Conservation (phyloP, 2,888 invertebrate genomes). For the Polydrusus pterygomalis region DNA sequence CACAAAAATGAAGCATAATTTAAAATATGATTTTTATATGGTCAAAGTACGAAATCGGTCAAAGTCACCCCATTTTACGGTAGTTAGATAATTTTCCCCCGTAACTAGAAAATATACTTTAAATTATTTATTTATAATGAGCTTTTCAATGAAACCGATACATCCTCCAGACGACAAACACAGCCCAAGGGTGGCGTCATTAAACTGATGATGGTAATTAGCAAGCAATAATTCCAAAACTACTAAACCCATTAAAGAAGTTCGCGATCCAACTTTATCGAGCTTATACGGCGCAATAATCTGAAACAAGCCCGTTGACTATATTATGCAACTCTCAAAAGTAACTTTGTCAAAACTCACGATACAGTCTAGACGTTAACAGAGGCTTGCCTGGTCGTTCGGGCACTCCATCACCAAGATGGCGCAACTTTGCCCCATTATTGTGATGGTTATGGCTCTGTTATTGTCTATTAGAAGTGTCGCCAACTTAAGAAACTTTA, state of each 20-base stretch:
- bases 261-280: slow-evolving; percentile 10
- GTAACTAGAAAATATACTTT: no score
- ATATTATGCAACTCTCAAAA: slow-evolving; percentile 46
- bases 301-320: slow-evolving; percentile 26
- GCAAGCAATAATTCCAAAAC: not conserved
- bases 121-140: no score
- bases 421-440: slow-evolving; percentile 64
- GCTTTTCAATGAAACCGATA: no score
- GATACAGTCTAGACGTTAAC: slow-evolving; percentile 64
- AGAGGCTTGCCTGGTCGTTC: slow-evolving; percentile 52
- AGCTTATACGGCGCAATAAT: slow-evolving; percentile 27
- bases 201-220: not conserved
- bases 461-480: slow-evolving; percentile 64
- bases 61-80: no score
- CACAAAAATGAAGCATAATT: no score
- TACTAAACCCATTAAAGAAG: slow-evolving; percentile 20
- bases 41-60: no score
- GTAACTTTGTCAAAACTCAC: slow-evolving; percentile 59
- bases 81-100: no score
- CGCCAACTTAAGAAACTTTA: slow-evolving; percentile 57
- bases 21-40: no score
- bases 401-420: slow-evolving; percentile 56
- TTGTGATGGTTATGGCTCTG: slow-evolving; percentile 65
- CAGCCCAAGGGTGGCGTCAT: not conserved
- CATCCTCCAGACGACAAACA: no score